Conservation (phyloP, 2,797 vertebrate genomes). For the Astyanax mexicanus region DNA sequence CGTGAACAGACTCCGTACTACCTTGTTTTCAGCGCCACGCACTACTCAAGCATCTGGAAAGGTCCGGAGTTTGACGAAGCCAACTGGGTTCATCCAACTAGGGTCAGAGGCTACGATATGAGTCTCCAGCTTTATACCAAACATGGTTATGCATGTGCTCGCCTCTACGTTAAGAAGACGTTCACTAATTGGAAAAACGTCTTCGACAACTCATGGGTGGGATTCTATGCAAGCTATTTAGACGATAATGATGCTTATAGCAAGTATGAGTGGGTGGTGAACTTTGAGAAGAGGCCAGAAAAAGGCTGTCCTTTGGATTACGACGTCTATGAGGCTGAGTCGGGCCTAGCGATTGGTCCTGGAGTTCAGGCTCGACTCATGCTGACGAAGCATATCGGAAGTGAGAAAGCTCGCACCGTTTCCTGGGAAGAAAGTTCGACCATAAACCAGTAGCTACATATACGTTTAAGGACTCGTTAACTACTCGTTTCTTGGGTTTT, state of each 20-base stretch:
- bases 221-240: conserved; percentile 11
- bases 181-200: conserved; percentile 37
- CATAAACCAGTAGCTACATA: not conserved
- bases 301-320: conserved; percentile 10
- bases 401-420: conserved; percentile 36
- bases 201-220: conserved; percentile 44
- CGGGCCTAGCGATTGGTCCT: conserved; percentile 7
- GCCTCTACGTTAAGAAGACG: conserved; percentile 45
- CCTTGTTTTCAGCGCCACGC: not conserved
- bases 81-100: conserved; percentile 21
- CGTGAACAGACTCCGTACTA: not conserved
- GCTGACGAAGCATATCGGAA: conserved; percentile 2
- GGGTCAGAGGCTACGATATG: conserved; percentile 13
- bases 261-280: not conserved
- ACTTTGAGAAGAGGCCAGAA: conserved; percentile 3
- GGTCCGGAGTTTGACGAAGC: conserved; percentile 37
- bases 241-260: conserved; percentile 8
- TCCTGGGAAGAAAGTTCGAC: conserved; percentile 12
- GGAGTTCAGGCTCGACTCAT: conserved; percentile 45
- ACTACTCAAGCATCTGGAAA: conserved; percentile 27
- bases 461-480: not conserved
- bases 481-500: too few species aligned
- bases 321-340: conserved; percentile 32
- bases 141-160: conserved; percentile 41
- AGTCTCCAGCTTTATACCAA: conserved; percentile 37